Evolutionary conservation across 2,888 invertebrate species (phyloP).

Genomic region (Mythimna albipuncta): DNA sequence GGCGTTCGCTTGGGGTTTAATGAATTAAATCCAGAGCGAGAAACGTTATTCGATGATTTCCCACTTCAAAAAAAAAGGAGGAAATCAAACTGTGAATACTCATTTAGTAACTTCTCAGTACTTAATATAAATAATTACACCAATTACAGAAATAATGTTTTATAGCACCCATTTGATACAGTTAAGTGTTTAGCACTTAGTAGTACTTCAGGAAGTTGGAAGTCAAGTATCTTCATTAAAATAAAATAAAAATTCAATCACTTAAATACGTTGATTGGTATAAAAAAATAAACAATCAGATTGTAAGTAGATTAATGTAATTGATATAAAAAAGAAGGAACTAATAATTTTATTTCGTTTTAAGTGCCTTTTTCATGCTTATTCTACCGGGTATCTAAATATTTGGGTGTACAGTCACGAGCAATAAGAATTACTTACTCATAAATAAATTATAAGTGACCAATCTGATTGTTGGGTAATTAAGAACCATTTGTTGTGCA

Average conservation of each 20-base stretch:
- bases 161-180: slow-evolving; percentile 8
- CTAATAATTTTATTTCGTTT: neutral
- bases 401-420: neutral
- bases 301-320: neutral
- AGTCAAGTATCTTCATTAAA: slow-evolving; percentile 5
- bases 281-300: slow-evolving; percentile 18
- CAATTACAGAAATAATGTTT: slow-evolving; percentile 34
- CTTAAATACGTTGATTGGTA: slow-evolving; percentile 13
- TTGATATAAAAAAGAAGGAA: slow-evolving; percentile 29
- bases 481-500: too few relatives aligned
- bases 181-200: slow-evolving; percentile 29
- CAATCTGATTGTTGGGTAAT: too few relatives aligned
- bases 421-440: neutral
- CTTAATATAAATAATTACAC: slow-evolving; percentile 3
- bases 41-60: too few relatives aligned
- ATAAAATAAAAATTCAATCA: slow-evolving; percentile 26
- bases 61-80: neutral
- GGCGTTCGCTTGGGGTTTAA: too few relatives aligned
- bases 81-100: neutral
- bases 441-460: too few relatives aligned
- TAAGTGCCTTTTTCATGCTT: neutral
- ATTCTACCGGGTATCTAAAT: neutral
- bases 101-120: slow-evolving; percentile 9
- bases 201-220: slow-evolving; percentile 35
- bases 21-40: too few relatives aligned